phyloP scores from a whole-genome alignment of 2,797 vertebrate genomes.

The Gymnothorax reevesii region DNA sequence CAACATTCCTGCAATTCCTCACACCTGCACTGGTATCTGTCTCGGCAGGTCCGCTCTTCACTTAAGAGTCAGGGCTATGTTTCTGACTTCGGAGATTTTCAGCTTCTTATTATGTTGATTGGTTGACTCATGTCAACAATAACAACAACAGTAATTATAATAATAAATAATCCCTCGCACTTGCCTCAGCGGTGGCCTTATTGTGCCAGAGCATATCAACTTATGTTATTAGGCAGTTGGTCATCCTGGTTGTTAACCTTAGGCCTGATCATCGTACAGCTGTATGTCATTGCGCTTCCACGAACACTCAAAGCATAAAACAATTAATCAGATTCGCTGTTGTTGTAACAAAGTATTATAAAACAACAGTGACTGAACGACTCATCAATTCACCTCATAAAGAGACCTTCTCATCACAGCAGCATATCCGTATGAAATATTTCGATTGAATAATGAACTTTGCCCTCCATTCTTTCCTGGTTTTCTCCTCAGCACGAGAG shows the following conservation, averaged over 20 bases:
- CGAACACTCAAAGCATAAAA: neutral
- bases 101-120: neutral
- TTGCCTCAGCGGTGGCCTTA: neutral
- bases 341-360: neutral
- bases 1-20: constrained; percentile 66
- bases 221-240: neutral
- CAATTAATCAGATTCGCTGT: neutral
- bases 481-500: neutral
- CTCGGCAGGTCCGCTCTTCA: constrained; percentile 55
- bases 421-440: neutral
- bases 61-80: neutral
- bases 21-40: constrained; percentile 49
- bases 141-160: too few species aligned
- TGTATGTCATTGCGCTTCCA: neutral
- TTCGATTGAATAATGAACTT: neutral
- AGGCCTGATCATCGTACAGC: neutral
- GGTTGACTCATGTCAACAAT: neutral
- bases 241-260: neutral
- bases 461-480: neutral
- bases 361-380: neutral
- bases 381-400: neutral
- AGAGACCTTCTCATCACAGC: neutral
- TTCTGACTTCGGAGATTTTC: neutral
- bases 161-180: neutral
- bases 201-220: neutral